Evolutionary conservation across 2,888 invertebrate species (phyloP).

Genomic region (Leptarthrus brevirostris): DNA sequence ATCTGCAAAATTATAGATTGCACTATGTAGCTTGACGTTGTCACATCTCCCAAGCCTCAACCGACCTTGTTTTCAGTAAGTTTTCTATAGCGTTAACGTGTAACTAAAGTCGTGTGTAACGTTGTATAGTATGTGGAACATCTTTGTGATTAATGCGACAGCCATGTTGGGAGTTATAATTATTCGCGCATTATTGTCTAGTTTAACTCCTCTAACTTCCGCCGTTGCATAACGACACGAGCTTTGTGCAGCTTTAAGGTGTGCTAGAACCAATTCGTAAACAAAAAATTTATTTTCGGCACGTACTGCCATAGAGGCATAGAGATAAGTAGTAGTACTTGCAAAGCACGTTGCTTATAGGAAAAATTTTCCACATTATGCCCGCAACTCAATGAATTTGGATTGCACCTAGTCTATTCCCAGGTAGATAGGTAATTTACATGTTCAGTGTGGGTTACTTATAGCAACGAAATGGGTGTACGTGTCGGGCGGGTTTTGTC

Average conservation of each 20-base stretch:
- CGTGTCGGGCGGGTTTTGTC: background rate
- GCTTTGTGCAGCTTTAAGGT: background rate
- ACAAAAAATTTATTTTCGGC: slow-evolving; percentile 35
- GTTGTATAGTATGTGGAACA: background rate
- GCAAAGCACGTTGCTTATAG: slow-evolving; percentile 19
- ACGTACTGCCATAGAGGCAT: slow-evolving; percentile 9
- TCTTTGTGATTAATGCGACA: slow-evolving; percentile 16
- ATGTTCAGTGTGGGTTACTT: slow-evolving; percentile 10
- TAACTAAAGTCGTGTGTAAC: background rate
- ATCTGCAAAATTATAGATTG: slow-evolving; percentile 34
- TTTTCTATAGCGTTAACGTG: background rate
- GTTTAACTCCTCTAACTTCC: slow-evolving; percentile 23
- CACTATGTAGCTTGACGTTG: background rate
- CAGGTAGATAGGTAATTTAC: slow-evolving; percentile 14
- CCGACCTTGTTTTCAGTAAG: background rate
- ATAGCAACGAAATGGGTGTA: background rate
- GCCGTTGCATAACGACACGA: slow-evolving; percentile 25
- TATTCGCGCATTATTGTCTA: slow-evolving; percentile 2
- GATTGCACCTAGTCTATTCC: background rate
- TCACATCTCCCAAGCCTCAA: background rate
- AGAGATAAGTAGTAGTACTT: slow-evolving; percentile 5
- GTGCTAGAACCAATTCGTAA: background rate
- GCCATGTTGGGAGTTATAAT: background rate
- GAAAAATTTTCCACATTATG: slow-evolving; percentile 21
- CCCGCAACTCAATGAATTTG: slow-evolving; percentile 13